A percentile compares a stretch with the other conserved stretches of the same genome.
These are phyloP conservation scores for Pocillopora damicornis DNA, from an alignment of 64 coral and sea anemone genomes.

Conservation along the genomic window DNA sequence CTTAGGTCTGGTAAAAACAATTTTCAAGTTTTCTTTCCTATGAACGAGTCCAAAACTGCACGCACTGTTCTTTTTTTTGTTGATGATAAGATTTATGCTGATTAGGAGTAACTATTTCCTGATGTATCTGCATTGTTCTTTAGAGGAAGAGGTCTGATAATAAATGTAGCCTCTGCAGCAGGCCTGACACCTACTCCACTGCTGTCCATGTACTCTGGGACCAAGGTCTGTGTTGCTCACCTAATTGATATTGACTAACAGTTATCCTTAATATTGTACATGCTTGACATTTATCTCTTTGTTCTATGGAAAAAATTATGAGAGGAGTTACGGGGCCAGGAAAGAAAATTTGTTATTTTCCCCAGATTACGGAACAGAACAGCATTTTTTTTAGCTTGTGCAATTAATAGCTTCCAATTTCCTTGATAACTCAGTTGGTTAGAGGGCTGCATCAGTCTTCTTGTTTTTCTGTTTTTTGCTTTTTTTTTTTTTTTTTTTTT, in stretches of 20 bases:
- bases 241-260: background rate
- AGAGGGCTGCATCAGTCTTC: too few relatives aligned
- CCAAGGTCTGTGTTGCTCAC: constrained; percentile 49
- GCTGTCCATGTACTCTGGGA: constrained; percentile 69
- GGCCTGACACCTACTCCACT: constrained; percentile 70
- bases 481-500: background rate
- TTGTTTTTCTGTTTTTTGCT: background rate
- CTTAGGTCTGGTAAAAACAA: background rate
- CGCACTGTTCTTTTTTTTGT: too few relatives aligned
- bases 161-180: constrained; percentile 84
- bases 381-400: too few relatives aligned
- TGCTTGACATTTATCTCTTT: background rate
- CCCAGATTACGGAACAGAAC: too few relatives aligned
- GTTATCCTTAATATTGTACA: background rate
- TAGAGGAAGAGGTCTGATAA: constrained; percentile 73
- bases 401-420: too few relatives aligned
- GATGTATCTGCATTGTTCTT: background rate
- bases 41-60: too few relatives aligned
- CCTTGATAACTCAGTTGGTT: too few relatives aligned
- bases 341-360: too few relatives aligned
- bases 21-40: too few relatives aligned
- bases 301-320: too few relatives aligned
- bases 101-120: background rate
- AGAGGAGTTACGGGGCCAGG: too few relatives aligned
- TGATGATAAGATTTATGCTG: too few relatives aligned